Evolutionary conservation across 1,140 invertebrate genomes (phyloP), one percentile per base, ranked within the genome.

Genomic region (Papilio glaucus): DNA sequence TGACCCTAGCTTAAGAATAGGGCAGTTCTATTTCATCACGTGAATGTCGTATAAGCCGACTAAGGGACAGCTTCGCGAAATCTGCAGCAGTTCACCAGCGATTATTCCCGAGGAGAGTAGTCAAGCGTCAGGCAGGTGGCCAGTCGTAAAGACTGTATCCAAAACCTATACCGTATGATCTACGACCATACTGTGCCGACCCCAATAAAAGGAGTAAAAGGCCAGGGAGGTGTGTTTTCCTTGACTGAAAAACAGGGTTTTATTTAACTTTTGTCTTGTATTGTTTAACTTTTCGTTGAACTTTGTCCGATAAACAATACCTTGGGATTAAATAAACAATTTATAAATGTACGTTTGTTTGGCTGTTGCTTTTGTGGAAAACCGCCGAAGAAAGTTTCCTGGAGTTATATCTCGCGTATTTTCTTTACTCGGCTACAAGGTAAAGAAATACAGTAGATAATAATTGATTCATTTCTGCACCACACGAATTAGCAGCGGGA

Each of bases 181-280:
- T n/a, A n/a, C n/a, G n/a, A n/a, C n/a, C n/a, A n/a, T n/a, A n/a
- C n/a, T n/a, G n/a, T n/a, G n/a, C n/a, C n/a, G n/a, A n/a, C n/a
- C n/a, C n/a, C n/a, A n/a, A n/a, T n/a, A n/a, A n/a, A n/a, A n/a
- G n/a, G n/a, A n/a, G n/a, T n/a, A n/a, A n/a, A n/a, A n/a, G n/a
- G n/a, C n/a, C n/a, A n/a, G n/a, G n/a, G n/a, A n/a, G n/a, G 12
- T 18, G 7, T 68, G 41, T 41, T 18, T 68, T 45, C 42, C n/a
- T 13, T 8, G 45, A 68, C 15, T 18, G 65, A 29, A 42, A 69
- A 53, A 24, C 67, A 69, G 37, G 24, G 18, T 57, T 53, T 69
- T 45, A 24, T 69, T 69, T 42, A 69, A 57, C 18, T 57, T 53
- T 69, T 45, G 41, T 69, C n/a, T 69, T 69, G 13, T 69, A 18